Evolutionary conservation across 2,888 invertebrate species (phyloP).

Genomic region (Mechanitis messenoides): DNA sequence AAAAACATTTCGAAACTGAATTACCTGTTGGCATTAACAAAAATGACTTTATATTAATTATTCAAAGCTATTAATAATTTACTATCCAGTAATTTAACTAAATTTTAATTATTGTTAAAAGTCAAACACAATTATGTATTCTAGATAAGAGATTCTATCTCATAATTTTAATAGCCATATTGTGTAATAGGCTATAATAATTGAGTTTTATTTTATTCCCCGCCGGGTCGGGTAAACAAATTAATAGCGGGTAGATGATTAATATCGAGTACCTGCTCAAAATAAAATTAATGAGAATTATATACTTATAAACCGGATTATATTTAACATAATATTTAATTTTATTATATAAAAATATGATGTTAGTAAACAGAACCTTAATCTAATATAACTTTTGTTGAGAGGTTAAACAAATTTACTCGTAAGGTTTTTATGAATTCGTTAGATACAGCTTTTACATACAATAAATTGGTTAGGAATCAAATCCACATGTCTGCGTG

Average conservation of each 20-base stretch:
- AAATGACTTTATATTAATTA: too few relatives aligned
- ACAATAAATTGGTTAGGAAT: constrained; percentile 60
- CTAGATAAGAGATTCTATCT: neutral
- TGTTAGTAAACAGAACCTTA: constrained; percentile 10
- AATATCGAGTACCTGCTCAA: constrained; percentile 15
- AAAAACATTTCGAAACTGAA: too few relatives aligned
- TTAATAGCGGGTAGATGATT: constrained; percentile 18
- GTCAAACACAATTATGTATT: neutral
- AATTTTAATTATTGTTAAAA: constrained; percentile 10
- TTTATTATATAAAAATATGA: neutral
- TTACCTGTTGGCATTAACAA: too few relatives aligned
- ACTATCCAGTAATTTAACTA: too few relatives aligned
- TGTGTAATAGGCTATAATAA: constrained; percentile 16
- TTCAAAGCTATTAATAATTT: too few relatives aligned
- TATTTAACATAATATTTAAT: too few relatives aligned
- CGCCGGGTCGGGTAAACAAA: constrained; percentile 17
- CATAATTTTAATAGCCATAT: constrained; percentile 10
- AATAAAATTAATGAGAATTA: constrained; percentile 10
- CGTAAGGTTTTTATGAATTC: constrained; percentile 58
- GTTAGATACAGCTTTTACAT: constrained; percentile 55
- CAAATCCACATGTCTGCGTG: constrained; percentile 64
- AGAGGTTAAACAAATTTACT: constrained; percentile 44
- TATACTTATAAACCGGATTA: too few relatives aligned
- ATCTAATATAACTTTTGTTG: constrained; percentile 7
- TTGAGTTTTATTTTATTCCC: constrained; percentile 17